Conservation (phyloP, 1,140 invertebrate species). For the Myzus persicae region DNA sequence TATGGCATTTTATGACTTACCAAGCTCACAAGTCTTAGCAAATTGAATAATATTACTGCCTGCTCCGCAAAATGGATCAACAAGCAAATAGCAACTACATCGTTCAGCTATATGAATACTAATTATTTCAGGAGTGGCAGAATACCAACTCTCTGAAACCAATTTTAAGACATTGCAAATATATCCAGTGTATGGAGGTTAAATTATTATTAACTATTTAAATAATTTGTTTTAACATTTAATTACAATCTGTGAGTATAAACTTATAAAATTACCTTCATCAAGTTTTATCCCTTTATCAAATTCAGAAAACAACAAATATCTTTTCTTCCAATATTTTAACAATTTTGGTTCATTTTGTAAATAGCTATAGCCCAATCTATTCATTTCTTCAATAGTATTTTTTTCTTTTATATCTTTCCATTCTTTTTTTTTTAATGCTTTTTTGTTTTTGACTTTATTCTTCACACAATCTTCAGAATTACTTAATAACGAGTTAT, state of each 20-base stretch:
- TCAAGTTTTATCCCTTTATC: constrained; percentile 89
- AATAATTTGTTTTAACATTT: not conserved
- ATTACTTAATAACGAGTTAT: not conserved
- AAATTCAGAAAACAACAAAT: constrained; percentile 86
- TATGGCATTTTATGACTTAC: constrained; percentile 66
- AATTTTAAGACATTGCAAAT: not conserved
- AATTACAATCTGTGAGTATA: not conserved
- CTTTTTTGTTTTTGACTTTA: not conserved
- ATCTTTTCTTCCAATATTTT: constrained; percentile 90
- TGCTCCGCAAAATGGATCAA: constrained; percentile 97
- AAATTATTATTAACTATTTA: not conserved
- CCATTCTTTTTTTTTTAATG: not conserved
- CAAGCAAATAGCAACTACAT: constrained; percentile 78
- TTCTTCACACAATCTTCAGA: not conserved
- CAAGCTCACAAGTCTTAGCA: constrained; percentile 84
- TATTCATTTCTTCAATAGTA: not conserved
- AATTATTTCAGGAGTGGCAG: constrained; percentile 95
- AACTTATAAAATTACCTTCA: constrained; percentile 66
- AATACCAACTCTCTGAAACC: constrained; percentile 92
- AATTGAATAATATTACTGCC: constrained; percentile 98
- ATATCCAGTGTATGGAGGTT: not conserved
- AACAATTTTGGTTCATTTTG: constrained; percentile 72
- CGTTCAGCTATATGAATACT: constrained; percentile 88
- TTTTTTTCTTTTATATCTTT: not conserved
- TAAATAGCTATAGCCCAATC: constrained; percentile 67